Base-by-base conservation (phyloP, 2,888 invertebrate genomes). In the Plebejus argus region DNA sequence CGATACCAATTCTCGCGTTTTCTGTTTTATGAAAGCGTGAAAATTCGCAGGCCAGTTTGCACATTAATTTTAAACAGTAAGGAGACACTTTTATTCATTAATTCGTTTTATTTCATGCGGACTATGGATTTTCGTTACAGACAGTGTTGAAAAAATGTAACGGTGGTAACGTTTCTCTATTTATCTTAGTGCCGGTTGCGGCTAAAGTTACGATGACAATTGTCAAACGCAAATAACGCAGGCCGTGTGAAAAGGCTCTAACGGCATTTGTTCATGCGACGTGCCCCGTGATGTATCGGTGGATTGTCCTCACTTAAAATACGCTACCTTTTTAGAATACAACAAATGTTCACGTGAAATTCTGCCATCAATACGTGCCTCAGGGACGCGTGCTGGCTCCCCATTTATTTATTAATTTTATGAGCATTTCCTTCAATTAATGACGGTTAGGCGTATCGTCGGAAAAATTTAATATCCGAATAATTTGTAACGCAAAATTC, bases 281-380 rank as follows among this genome's bases (percentile, higher is more conserved):
- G 49, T 53, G 74, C 18, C 74, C 74, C 53, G 74, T 74, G 74
- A 74, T 74, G 49, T 74, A 74, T 74, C 74, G 74, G 74, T 53
- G 74, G 74, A 74, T 74, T 74, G 74, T 74, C 74, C 74, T 74
- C 74, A 74, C 74, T 74, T 74, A 74, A 53, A 74, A 74, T 74
- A 49, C 74, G 74, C 53, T 74, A 49, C 74, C 74, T 74, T 74
- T 74, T 74, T 74, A 74, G 74, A 74, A 74, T 74, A 74, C 74
- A 74, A 74, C 74, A 74, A 74, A 74, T 74, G 74, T 74, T 74
- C 53, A 74, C 74, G 74, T 74, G 74, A 74, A 74, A 74, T 53
- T 74, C 74, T 20, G 49, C 74, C 74, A 74, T 74, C 74, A 74
- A 74, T 74, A 74, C 45, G 74, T 74, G 45, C 74, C 74, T 49